phyloP scores from a whole-genome alignment of 1,140 invertebrate genomes.

The Conopomorpha cramerella region DNA sequence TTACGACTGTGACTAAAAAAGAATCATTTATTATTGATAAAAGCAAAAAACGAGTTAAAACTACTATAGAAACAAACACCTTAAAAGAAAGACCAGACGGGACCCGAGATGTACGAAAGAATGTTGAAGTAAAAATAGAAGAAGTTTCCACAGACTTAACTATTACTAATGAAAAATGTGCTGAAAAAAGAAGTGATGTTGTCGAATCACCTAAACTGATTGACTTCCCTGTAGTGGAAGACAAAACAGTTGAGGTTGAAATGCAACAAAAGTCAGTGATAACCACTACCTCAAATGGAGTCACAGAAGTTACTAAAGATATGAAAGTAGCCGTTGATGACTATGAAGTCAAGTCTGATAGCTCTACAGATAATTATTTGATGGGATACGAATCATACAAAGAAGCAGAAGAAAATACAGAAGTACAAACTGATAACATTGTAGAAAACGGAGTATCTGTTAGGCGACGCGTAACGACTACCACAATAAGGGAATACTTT shows the following conservation, averaged over 20 bases:
- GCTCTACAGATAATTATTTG: constrained; percentile 25
- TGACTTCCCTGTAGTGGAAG: constrained; percentile 32
- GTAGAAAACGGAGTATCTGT: constrained; percentile 25
- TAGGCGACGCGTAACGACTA: constrained; percentile 32
- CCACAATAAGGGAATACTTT: constrained; percentile 28
- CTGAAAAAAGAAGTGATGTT: constrained; percentile 27
- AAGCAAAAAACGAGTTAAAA: constrained; percentile 37
- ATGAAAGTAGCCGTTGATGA: constrained; percentile 36
- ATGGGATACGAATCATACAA: constrained; percentile 26
- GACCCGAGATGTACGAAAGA: constrained; percentile 40
- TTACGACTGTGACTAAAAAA: constrained; percentile 50
- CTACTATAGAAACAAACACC: constrained; percentile 46
- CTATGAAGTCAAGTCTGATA: constrained; percentile 12
- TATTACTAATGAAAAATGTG: constrained; percentile 39
- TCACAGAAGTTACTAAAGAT: constrained; percentile 51
- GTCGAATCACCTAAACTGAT: constrained; percentile 23
- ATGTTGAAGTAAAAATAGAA: constrained; percentile 49
- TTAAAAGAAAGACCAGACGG: constrained; percentile 49
- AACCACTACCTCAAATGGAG: constrained; percentile 36
- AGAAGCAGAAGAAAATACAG: constrained; percentile 25
- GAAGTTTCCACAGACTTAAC: too few species aligned
- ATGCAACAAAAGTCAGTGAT: constrained; percentile 26
- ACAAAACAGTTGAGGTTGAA: constrained; percentile 28
- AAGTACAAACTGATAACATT: constrained; percentile 22
- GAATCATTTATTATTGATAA: constrained; percentile 41